Conservation (phyloP, 2,888 invertebrate genomes). For the Coelinius sp. region DNA sequence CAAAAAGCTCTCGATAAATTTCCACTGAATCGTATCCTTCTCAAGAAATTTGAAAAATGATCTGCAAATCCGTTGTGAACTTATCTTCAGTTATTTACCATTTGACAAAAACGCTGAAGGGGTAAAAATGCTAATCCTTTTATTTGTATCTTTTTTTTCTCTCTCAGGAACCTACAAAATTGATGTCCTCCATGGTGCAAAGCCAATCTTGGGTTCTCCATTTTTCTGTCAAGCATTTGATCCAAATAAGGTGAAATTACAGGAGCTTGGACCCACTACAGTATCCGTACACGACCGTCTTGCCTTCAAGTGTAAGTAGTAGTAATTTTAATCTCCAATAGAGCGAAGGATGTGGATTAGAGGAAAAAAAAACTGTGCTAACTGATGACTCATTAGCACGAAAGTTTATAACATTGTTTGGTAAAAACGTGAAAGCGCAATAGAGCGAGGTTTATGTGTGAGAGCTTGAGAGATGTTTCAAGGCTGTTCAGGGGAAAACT, state of each 20-base stretch:
- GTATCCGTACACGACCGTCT: conserved; percentile 88
- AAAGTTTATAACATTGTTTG: background rate
- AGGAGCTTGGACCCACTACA: conserved; percentile 82
- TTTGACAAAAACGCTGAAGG: background rate
- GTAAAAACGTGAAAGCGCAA: conserved; percentile 31
- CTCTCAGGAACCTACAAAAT: conserved; percentile 70
- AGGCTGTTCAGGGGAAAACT: conserved; percentile 50
- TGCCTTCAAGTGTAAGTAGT: conserved; percentile 80
- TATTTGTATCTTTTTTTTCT: background rate
- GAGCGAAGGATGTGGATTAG: background rate
- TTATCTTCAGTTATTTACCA: background rate
- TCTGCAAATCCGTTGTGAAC: no score
- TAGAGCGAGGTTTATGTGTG: background rate
- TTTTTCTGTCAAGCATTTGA: conserved; percentile 95
- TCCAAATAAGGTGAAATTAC: conserved; percentile 84
- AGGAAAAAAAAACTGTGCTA: background rate
- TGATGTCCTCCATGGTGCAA: conserved; percentile 92
- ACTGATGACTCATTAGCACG: conserved; percentile 25
- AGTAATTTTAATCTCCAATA: conserved; percentile 3
- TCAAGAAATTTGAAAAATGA: no score
- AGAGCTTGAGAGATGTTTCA: conserved; percentile 47
- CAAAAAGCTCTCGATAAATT: no score
- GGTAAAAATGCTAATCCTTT: background rate
- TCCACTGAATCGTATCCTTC: no score
- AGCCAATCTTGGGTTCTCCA: conserved; percentile 93